A percentile compares a stretch with the other conserved stretches of the same genome.
Evolutionary conservation across 2,113 vertebrate species (phyloP).

Genomic region (Seriola rivoliana): DNA sequence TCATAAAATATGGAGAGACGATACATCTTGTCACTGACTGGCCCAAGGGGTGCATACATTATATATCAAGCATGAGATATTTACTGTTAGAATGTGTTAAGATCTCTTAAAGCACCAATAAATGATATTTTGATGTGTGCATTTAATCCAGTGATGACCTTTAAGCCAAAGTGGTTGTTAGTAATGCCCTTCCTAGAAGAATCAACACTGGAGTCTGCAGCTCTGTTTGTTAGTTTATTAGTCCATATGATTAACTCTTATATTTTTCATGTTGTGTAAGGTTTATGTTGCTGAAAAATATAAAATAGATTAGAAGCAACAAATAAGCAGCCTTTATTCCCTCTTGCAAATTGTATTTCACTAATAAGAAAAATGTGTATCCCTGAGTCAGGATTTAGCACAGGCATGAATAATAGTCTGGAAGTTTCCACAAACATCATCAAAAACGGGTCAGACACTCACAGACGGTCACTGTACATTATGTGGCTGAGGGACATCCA

Average conservation of each 20-base stretch:
- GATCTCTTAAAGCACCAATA: neutral
- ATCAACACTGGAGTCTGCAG: slow-evolving; percentile 13
- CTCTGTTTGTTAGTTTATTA: slow-evolving; percentile 9
- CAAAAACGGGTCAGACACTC: slow-evolving; percentile 60
- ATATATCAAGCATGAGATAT: neutral
- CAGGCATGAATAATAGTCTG: slow-evolving; percentile 57
- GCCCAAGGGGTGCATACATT: neutral
- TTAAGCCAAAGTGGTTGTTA: neutral
- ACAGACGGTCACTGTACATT: slow-evolving; percentile 54
- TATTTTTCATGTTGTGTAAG: neutral
- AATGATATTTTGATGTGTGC: neutral
- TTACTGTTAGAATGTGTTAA: neutral
- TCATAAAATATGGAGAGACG: slow-evolving; percentile 19
- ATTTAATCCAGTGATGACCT: neutral
- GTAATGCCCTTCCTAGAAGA: neutral
- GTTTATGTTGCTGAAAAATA: slow-evolving; percentile 2
- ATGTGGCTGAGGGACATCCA: slow-evolving; percentile 45
- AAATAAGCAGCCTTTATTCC: slow-evolving; percentile 6
- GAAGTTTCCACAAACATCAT: slow-evolving; percentile 63
- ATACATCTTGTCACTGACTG: slow-evolving; percentile 22
- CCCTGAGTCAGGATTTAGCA: slow-evolving; percentile 56
- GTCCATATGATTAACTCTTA: neutral
- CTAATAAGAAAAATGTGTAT: slow-evolving; percentile 25
- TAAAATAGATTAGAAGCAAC: slow-evolving; percentile 27
- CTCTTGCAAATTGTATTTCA: slow-evolving; percentile 14